Evolutionary conservation across 1,140 invertebrate genomes (phyloP), one percentile per base, ranked within the genome.

Genomic region (Drosophila trapezifrons): DNA sequence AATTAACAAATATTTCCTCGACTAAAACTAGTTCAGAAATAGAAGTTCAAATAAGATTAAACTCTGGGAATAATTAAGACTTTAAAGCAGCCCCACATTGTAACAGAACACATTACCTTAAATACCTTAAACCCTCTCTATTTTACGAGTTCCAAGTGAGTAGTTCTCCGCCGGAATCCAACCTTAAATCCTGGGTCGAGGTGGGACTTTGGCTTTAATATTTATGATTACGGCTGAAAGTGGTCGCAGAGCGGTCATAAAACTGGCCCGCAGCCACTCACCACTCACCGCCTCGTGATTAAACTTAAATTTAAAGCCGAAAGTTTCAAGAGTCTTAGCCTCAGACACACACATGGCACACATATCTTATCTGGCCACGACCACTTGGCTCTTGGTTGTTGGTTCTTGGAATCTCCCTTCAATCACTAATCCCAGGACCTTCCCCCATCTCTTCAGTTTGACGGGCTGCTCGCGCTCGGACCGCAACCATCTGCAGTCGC

Each of bases 391-490:
- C 58, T 32, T 43, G 12, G 6, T 9, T 51, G 47, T 20, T 20
- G 15, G 38, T 8, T 13, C 17, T n/a, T 15, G 15, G 18, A 7
- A 7, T 54, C 12, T 18, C 57, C 18, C 18, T 29, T 65, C 62
- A 66, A 37, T 37, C 54, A 46, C 38, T 79, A 79, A 80, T 79
- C 69, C 76, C 29, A 7, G 20, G 32, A 15, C 35, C 35, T 20
- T 51, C 22, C 43, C 13, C 10, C n/a, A 42, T 49, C 13, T 15
- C 18, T 12, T n/a, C 71, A 96, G 96, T 90, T 92, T 96, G 52
- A 96, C 96, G 59, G 96, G 96, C 56, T 96, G 96, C 91, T 95
- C 96, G 55, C 93, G 96, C 76, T 94, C 95, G 18, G 96, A 97
- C 91, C 94, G 96, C 66, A 94, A 95, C 17, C 95, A 96, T 91